phyloP scores from a whole-genome alignment of 2,113 vertebrate genomes.

The Holacanthus passer region DNA sequence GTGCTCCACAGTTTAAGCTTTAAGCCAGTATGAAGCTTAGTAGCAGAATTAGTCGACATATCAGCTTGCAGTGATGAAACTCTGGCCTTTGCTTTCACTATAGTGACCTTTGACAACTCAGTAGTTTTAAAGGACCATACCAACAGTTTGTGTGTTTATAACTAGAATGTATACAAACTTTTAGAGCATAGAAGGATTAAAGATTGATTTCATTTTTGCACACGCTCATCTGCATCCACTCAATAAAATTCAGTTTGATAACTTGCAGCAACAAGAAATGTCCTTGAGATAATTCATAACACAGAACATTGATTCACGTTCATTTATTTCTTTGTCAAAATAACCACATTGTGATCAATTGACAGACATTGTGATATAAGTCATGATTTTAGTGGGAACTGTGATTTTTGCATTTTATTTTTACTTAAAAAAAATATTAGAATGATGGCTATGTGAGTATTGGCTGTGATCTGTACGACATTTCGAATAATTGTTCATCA shows the following conservation, averaged over 20 bases:
- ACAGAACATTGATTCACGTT: neutral
- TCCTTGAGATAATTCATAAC: too few species aligned
- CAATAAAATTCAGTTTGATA: neutral
- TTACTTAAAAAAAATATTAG: too few species aligned
- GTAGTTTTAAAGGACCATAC: slow-evolving; percentile 1
- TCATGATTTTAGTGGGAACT: too few species aligned
- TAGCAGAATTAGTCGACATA: slow-evolving; percentile 41
- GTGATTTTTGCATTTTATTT: too few species aligned
- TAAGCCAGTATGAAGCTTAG: slow-evolving; percentile 55
- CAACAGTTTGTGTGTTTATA: neutral
- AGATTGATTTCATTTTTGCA: neutral
- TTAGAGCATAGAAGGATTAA: neutral
- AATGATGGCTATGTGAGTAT: too few species aligned
- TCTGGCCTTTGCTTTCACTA: slow-evolving; percentile 13
- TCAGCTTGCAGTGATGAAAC: slow-evolving; percentile 53
- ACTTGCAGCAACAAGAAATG: too few species aligned
- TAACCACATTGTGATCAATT: too few species aligned
- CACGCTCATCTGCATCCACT: neutral
- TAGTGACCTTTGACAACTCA: neutral
- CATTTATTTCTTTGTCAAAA: neutral
- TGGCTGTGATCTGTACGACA: too few species aligned
- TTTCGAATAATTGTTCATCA: too few species aligned
- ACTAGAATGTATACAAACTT: neutral
- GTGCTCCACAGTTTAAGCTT: slow-evolving; percentile 29
- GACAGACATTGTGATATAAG: too few species aligned